Conservation (phyloP, 2,888 invertebrate species). For the Antheraea assamensis region DNA sequence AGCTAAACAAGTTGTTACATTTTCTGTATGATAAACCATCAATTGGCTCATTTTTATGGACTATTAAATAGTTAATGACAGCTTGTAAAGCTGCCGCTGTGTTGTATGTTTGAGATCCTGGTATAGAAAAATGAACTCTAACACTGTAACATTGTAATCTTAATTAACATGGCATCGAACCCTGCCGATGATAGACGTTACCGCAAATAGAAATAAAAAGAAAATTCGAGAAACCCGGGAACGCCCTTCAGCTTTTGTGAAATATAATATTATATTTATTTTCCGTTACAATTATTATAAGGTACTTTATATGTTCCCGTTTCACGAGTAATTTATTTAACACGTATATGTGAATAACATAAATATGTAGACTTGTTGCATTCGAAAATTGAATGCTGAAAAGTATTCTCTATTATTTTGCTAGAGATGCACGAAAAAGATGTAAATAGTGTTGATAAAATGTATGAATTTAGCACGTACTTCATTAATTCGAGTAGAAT, state of each 20-base stretch:
- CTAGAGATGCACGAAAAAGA: too few species aligned
- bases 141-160: background rate
- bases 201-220: background rate
- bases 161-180: background rate
- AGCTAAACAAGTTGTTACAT: slow-evolving; percentile 1
- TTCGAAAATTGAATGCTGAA: too few species aligned
- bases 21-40: slow-evolving; percentile 10
- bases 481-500: too few species aligned
- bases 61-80: slow-evolving; percentile 2
- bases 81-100: background rate
- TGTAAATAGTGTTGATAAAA: too few species aligned
- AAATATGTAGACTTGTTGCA: too few species aligned
- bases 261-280: background rate
- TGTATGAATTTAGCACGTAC: too few species aligned
- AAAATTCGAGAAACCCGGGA: background rate
- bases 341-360: too few species aligned
- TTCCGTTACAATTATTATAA: background rate
- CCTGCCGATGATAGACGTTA: background rate
- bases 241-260: background rate
- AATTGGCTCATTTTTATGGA: slow-evolving; percentile 3
- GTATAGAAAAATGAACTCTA: background rate
- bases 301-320: too few species aligned
- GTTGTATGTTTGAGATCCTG: background rate
- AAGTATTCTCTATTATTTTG: too few species aligned
- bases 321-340: too few species aligned